Percentiles rank a stretch among this genome's conserved stretches.
Evolutionary conservation across 2,888 invertebrate genomes (phyloP).

Genomic region (Drosophila stalkeri): DNA sequence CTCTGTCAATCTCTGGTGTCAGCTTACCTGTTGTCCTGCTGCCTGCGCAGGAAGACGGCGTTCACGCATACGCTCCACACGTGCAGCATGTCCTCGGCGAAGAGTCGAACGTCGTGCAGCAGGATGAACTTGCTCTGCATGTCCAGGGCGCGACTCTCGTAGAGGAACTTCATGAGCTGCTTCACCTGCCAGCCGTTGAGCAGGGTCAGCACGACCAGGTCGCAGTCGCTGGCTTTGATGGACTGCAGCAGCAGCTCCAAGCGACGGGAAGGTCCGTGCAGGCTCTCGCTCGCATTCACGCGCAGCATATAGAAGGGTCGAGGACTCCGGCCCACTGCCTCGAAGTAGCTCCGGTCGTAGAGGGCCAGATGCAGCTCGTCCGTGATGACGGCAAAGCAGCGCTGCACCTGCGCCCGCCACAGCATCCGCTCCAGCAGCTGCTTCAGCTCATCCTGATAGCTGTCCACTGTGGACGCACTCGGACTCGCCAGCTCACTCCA

Average conservation of each 20-base stretch:
- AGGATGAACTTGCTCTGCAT: slow-evolving; percentile 90
- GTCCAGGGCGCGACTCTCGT: slow-evolving; percentile 90
- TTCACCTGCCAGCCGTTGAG: slow-evolving; percentile 90
- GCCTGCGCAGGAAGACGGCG: slow-evolving; percentile 88
- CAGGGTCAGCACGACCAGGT: slow-evolving; percentile 89
- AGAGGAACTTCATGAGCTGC: slow-evolving; percentile 89
- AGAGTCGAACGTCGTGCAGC: slow-evolving; percentile 89
- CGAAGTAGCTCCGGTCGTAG: slow-evolving; percentile 73
- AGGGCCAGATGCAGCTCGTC: slow-evolving; percentile 74
- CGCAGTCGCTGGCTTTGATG: slow-evolving; percentile 89
- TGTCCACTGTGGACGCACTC: slow-evolving; percentile 15
- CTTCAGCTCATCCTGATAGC: slow-evolving; percentile 61
- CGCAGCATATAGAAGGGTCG: slow-evolving; percentile 85
- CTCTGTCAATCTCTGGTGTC: no score
- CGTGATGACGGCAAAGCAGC: slow-evolving; percentile 83
- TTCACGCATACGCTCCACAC: slow-evolving; percentile 92
- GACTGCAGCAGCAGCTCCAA: slow-evolving; percentile 87
- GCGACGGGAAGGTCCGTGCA: slow-evolving; percentile 87
- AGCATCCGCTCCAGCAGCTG: slow-evolving; percentile 64
- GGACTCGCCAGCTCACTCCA: not conserved
- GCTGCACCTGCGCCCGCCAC: slow-evolving; percentile 64
- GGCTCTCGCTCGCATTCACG: slow-evolving; percentile 88
- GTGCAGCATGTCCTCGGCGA: slow-evolving; percentile 88
- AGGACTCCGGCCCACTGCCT: slow-evolving; percentile 41
- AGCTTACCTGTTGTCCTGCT: slow-evolving; percentile 61